These are phyloP conservation scores for Diaprepes abbreviatus DNA, from an alignment of 2,888 invertebrate species.

Conservation along the genomic window DNA sequence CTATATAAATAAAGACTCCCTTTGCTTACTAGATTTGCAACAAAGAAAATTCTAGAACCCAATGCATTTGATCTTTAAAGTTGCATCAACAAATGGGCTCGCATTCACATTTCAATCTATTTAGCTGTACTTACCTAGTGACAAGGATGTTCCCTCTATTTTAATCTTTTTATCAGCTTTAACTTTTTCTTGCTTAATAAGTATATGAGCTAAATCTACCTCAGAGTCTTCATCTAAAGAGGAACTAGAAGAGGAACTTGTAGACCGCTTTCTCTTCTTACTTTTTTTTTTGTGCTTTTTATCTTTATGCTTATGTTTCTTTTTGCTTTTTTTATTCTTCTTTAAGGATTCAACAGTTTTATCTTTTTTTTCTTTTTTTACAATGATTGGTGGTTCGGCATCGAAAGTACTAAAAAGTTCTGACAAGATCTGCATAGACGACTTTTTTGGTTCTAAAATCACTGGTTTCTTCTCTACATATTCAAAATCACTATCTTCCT, in stretches of 20 bases:
- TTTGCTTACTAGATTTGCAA: too few relatives aligned
- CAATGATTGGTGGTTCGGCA: constrained; percentile 75
- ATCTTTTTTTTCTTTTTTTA: constrained; percentile 64
- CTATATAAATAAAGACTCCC: too few relatives aligned
- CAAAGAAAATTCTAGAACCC: too few relatives aligned
- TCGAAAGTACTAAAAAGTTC: constrained; percentile 86
- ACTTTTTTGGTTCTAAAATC: constrained; percentile 68
- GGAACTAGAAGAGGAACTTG: constrained; percentile 60
- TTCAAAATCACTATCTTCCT: constrained; percentile 56
- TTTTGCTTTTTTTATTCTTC: constrained; percentile 69
- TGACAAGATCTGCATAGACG: constrained; percentile 85
- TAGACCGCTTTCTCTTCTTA: constrained; percentile 65
- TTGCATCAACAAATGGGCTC: too few relatives aligned
- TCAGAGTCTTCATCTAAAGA: constrained; percentile 57
- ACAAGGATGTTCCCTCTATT: constrained; percentile 58
- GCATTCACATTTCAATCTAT: too few relatives aligned
- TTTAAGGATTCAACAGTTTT: constrained; percentile 58
- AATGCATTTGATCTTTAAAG: too few relatives aligned
- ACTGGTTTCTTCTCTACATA: constrained; percentile 45
- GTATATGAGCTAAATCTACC: constrained; percentile 62
- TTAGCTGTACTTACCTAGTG: constrained; percentile 42
- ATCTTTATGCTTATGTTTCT: constrained; percentile 75
- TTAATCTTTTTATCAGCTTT: constrained; percentile 62
- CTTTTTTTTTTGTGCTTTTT: constrained; percentile 70
- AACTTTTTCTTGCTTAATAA: constrained; percentile 64